Base-by-base conservation (phyloP, 2,113 vertebrate genomes). In the Nannospalax galili region DNA sequence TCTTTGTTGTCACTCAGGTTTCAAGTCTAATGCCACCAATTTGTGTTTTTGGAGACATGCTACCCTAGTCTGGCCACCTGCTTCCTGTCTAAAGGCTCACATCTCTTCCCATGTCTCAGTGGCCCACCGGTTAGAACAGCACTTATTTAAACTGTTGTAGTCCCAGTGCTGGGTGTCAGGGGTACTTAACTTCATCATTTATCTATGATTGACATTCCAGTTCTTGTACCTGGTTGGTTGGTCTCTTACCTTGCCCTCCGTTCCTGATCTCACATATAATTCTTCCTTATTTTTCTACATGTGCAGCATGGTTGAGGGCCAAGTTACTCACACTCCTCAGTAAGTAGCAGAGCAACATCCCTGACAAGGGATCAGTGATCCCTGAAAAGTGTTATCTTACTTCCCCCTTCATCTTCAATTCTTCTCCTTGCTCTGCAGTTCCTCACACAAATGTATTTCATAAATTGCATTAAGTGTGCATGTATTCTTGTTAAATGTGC, bases 201-300 rank as follows among this genome's bases (percentile, higher is more conserved):
- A 2, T 65, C 62, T 78, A 32, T 9, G 64, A 37, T 16, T 70
- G 42, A 22, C 84, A 78, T 65, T 82, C 48, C 9, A 42, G 0
- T 75, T 84, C 60, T 73, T 60, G 65, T 19, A 40, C n/a, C 70
- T 48, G 48, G n/a, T n/a, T n/a, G n/a, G n/a, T n/a, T n/a, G n/a
- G 35, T 0, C 35, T 74, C 64, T 79, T 48, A n/a, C n/a, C 62
- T 96, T 28, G 1, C 37, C 52, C 48, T 37, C 81, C 4, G 15
- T 15, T 69, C 42, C 9, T 78, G 7, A 81, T 35, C 17, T 22
- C 60, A 56, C 28, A 84, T 60, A 3, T 70, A 86, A 42, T 45
- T 88, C 42, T 93, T 87, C 37, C 30, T 94, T 82, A 88, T 74
- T 94, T 88, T 79, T 87, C 60, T 58, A 65, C 32, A 45, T 52